A percentile compares a stretch with the other conserved stretches of the same genome.
Conservation (phyloP, 1,140 invertebrate genomes). For the Pachyrhynchus sulphureomaculatus region DNA sequence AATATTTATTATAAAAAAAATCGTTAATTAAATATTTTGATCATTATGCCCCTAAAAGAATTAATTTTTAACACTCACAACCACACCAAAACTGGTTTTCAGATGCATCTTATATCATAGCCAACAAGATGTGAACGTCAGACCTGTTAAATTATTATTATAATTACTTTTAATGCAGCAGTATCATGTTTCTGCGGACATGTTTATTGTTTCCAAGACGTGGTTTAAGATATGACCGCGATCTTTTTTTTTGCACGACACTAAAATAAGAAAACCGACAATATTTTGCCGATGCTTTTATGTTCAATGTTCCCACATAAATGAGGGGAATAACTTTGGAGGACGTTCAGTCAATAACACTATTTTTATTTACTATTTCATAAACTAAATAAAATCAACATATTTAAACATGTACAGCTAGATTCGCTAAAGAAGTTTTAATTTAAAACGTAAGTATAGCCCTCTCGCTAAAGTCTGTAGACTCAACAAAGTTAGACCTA, state of each 20-base stretch:
- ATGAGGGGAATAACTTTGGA: too few species aligned
- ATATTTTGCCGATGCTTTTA: constrained; percentile 26
- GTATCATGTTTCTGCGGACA: constrained; percentile 43
- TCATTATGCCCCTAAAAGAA: too few species aligned
- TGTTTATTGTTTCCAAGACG: constrained; percentile 40
- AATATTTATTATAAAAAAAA: too few species aligned
- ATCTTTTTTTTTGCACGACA: constrained; percentile 9
- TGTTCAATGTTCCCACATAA: constrained; percentile 16
- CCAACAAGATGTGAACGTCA: constrained; percentile 35
- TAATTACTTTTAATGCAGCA: constrained; percentile 44
- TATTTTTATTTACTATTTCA: too few species aligned
- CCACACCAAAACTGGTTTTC: constrained; percentile 15
- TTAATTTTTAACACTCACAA: background rate
- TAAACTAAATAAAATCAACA: too few species aligned
- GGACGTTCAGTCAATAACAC: too few species aligned
- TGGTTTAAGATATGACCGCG: constrained; percentile 32
- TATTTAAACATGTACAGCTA: too few species aligned
- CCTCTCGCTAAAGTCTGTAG: too few species aligned
- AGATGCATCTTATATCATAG: constrained; percentile 37
- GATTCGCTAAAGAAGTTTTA: too few species aligned
- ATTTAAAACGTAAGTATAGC: too few species aligned
- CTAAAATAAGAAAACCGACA: constrained; percentile 24
- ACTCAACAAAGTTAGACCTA: too few species aligned
- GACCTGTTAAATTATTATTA: constrained; percentile 43
- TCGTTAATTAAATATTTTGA: too few species aligned